Evolutionary conservation across 2,888 invertebrate species (phyloP).

Genomic region (Epistrophella euchroma): DNA sequence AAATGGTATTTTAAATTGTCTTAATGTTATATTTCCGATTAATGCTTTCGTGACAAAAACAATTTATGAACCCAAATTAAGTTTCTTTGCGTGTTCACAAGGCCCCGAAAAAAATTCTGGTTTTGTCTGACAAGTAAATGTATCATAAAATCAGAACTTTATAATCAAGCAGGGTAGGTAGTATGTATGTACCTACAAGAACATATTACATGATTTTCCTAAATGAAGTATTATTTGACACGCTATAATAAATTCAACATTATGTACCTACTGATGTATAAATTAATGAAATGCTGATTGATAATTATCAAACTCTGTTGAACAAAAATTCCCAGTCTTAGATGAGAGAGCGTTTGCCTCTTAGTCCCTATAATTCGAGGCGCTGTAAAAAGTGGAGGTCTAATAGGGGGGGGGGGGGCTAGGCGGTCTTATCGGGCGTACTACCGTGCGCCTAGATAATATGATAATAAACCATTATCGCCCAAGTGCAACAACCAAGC

Average conservation of each 20-base stretch:
- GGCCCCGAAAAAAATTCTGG: constrained; percentile 48
- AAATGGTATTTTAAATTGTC: constrained; percentile 70
- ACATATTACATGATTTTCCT: constrained; percentile 23
- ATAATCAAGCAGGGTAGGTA: constrained; percentile 16
- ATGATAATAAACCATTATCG: no score
- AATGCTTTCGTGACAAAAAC: constrained; percentile 58
- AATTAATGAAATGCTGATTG: not conserved
- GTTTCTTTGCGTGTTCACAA: constrained; percentile 60
- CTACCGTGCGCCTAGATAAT: no score
- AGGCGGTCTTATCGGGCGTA: no score
- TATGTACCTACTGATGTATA: constrained; percentile 7
- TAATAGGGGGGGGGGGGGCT: no score
- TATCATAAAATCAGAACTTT: constrained; percentile 34
- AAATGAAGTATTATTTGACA: constrained; percentile 26
- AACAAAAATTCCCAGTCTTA: no score
- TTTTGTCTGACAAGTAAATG: constrained; percentile 39
- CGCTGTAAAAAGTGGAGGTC: no score
- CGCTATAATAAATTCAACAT: constrained; percentile 47
- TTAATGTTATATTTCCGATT: constrained; percentile 52
- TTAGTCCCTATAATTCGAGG: no score
- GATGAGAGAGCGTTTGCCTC: no score
- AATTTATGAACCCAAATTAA: constrained; percentile 58
- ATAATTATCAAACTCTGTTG: not conserved
- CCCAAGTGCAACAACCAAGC: no score
- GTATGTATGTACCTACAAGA: not conserved